Conservation (phyloP, 2,113 vertebrate genomes). For the Perca fluviatilis region DNA sequence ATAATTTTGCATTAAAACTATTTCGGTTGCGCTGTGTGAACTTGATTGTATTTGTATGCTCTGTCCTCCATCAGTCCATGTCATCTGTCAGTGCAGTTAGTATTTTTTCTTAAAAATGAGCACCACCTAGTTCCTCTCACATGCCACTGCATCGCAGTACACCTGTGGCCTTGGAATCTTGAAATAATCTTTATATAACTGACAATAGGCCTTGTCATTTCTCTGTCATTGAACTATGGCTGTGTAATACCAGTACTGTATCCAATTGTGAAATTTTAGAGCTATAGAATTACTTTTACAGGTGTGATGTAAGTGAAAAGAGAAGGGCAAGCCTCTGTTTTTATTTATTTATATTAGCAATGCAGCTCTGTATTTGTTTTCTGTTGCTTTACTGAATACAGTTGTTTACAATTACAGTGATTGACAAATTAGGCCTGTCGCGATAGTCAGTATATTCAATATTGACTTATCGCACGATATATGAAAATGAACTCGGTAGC, state of each 20-base stretch:
- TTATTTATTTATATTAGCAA: background rate
- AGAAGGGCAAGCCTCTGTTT: background rate
- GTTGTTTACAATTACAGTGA: background rate
- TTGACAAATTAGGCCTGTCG: background rate
- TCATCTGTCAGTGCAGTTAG: slow-evolving; percentile 2
- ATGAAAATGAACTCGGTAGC: too few species aligned
- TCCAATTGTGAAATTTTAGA: background rate
- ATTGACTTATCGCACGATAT: too few species aligned
- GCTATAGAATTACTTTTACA: background rate
- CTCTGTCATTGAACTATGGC: background rate
- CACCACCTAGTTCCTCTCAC: background rate
- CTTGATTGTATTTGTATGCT: slow-evolving; percentile 18
- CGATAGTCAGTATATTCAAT: too few species aligned
- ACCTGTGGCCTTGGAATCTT: slow-evolving; percentile 8
- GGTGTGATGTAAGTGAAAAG: background rate
- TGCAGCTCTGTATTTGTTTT: background rate
- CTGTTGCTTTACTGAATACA: background rate
- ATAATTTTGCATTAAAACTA: background rate
- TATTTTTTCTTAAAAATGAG: slow-evolving; percentile 3
- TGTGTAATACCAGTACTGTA: background rate
- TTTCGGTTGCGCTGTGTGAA: background rate
- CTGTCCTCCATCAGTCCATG: background rate
- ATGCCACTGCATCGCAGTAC: slow-evolving; percentile 2
- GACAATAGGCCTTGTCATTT: background rate
- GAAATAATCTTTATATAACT: slow-evolving; percentile 9